Evolutionary conservation across 2,888 invertebrate species (phyloP), one percentile per base, ranked within the genome.

Genomic region (Andrena minutula): DNA sequence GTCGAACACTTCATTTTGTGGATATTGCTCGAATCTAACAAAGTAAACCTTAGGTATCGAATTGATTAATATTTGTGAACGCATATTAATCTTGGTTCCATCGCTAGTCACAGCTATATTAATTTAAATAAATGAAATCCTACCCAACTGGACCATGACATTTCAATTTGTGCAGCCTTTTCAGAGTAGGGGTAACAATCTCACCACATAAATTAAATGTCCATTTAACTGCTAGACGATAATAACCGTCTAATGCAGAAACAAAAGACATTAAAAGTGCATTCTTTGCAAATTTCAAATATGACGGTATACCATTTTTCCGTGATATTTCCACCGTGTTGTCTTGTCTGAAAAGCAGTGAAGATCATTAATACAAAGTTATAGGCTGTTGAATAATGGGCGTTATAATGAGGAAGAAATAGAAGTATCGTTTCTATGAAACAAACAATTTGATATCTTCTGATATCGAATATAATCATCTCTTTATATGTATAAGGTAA

Each of bases 71-170:
- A 56, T 10, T 23, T 10, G 23, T 10, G 10, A 56, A 20, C 16
- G 51, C 8, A 51, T 26, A 16, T 41, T 41, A 41, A 41, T 16
- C 41, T 41, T 41, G 16, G 41, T 41, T 41, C 41, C 41, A 41
- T 41, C 41, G 12, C 41, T 41, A 41, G 41, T 41, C 41, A 41
- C 41, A 41, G 16, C 12, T 41, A 49, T 16, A 28, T 47, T 23
- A 26, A 75, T 10, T 51, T 20, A 75, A 47, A 28, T 69, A 58
- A 64, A 66, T 64, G 7, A 58, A 74, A 74, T 91, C 95, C 95
- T 95, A 97, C 97, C 98, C 98, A 71, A 98, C 96, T 70, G 98
- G 98, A 26, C 98, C 98, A 94, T 98, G 98, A 91, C 98, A 98
- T 94, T 97, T 97, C 89, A 97, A 95, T 82, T 95, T 94, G 86